Percentiles rank a stretch among this genome's conserved stretches.
phyloP scores from a whole-genome alignment of 2,888 invertebrate genomes.

The Atethmia centrago region DNA sequence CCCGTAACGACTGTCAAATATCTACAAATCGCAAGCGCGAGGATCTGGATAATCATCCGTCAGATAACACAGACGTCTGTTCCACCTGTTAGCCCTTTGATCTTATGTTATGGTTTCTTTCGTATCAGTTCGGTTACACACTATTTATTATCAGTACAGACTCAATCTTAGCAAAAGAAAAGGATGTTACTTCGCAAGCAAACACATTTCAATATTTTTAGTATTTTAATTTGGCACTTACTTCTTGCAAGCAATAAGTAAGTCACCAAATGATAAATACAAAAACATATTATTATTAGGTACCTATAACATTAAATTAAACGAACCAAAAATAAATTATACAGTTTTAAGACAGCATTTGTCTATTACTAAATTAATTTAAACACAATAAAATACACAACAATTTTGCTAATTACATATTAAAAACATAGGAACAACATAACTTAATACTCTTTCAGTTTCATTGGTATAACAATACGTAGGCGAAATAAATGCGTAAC shows the following conservation, averaged over 20 bases:
- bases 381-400: constrained; percentile 50
- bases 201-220: constrained; percentile 43
- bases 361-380: constrained; percentile 48
- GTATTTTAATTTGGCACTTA: constrained; percentile 70
- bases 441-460: constrained; percentile 61
- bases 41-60: background rate
- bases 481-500: constrained; percentile 53
- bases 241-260: constrained; percentile 58
- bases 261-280: constrained; percentile 55
- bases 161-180: background rate
- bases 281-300: constrained; percentile 31
- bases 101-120: background rate
- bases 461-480: constrained; percentile 54
- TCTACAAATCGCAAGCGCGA: no score
- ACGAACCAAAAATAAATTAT: constrained; percentile 56
- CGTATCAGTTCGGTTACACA: background rate
- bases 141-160: background rate
- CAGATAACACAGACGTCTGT: background rate
- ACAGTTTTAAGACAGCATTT: constrained; percentile 43
- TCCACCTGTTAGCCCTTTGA: background rate
- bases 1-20: no score
- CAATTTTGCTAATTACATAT: constrained; percentile 51
- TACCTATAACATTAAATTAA: constrained; percentile 52
- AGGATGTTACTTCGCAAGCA: constrained; percentile 34
- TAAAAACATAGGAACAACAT: constrained; percentile 47